These are phyloP conservation scores for Trichogramma dendrolimi DNA, from an alignment of 2,888 invertebrate species.

Conservation along the genomic window DNA sequence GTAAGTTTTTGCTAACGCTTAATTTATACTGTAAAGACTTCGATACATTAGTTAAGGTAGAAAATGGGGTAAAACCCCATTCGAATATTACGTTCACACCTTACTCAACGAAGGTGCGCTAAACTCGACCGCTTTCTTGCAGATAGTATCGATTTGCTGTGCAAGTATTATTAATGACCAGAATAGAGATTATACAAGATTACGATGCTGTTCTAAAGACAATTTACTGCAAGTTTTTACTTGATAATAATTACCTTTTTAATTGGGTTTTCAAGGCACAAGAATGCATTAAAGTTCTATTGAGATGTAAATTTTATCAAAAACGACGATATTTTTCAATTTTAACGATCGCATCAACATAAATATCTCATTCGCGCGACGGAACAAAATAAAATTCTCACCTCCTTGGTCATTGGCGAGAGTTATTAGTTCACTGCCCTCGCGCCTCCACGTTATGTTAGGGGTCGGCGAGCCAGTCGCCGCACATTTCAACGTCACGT, in stretches of 20 bases:
- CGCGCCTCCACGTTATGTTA: conserved; percentile 81
- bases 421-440: conserved; percentile 72
- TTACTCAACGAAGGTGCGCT: conserved; percentile 18
- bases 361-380: neutral
- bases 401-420: conserved; percentile 67
- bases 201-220: too few species aligned
- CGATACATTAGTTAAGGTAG: neutral
- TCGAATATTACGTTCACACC: conserved; percentile 15
- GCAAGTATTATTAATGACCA: conserved; percentile 27
- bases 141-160: conserved; percentile 3
- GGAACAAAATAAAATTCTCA: conserved; percentile 41
- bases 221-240: too few species aligned
- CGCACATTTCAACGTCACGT: conserved; percentile 79
- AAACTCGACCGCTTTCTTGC: conserved; percentile 22
- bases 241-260: too few species aligned
- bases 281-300: neutral
- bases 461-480: conserved; percentile 79
- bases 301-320: neutral
- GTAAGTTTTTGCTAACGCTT: too few species aligned
- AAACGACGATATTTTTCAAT: neutral
- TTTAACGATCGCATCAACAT: neutral
- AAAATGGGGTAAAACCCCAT: conserved; percentile 11
- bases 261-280: neutral
- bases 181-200: conserved; percentile 15
- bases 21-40: too few species aligned